Base-by-base conservation (phyloP, 2,113 vertebrate species). In the Piprites chloris region DNA sequence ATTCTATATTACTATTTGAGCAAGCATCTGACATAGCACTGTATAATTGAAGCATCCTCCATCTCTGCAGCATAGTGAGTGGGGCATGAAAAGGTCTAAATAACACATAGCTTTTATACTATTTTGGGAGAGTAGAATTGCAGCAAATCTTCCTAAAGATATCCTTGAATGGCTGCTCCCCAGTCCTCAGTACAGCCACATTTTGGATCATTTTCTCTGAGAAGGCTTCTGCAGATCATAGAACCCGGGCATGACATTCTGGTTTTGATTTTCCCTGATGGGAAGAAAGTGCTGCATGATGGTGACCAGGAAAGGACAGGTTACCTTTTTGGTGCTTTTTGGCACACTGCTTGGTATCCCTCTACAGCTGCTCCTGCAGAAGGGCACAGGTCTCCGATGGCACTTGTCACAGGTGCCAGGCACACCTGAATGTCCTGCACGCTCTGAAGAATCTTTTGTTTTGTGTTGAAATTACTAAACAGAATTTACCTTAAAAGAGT, bases 301-400 rank as follows among this genome's bases (percentile, higher is more conserved):
- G 16, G 19, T 66, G 50, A 58, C 16, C 22, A 75, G 47, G 7
- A 85, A 78, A 75, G 14, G 16, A 30, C 14, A 47, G 9, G 2
- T 9, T 65, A 55, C 24, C 6, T 59, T 73, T 67, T 8, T 63
- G 32, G 6, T 50, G 20, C 20, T 32, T 73, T 87, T 85, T 69
- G 44, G 11, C 28, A 56, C 0, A 0, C 7, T 56, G 9, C 26
- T 58, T 69, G 5, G 3, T 49, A 33, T 69, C 1, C 1, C 1
- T 23, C 9, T 62, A 18, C 32, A 59, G 52, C 9, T 72, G 39
- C 11, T 42, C 24, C 44, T 89, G 33, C 52, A 72, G 62, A 79
- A 33, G 35, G 27, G 2, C 30, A 33, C 0, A 1, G 9, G 32
- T 78, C 8, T 71, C n/a, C n/a, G 13, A 4, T 9, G 42, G 18